Evolutionary conservation across 2,888 invertebrate genomes (phyloP).

Genomic region (Allacma fusca): DNA sequence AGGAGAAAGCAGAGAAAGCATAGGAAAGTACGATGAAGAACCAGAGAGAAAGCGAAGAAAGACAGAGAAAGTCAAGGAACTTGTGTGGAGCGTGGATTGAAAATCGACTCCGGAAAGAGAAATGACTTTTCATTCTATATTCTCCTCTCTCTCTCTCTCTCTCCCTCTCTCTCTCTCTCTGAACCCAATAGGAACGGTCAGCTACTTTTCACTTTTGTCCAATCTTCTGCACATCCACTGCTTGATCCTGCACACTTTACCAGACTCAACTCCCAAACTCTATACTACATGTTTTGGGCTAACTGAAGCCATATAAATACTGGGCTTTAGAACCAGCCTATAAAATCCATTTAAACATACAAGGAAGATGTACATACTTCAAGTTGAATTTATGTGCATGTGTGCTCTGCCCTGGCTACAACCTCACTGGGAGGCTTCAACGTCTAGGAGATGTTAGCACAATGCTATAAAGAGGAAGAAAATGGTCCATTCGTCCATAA

Average conservation of each 20-base stretch:
- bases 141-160: slow-evolving; percentile 33
- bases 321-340: too few species aligned
- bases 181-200: slow-evolving; percentile 47
- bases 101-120: slow-evolving; percentile 35
- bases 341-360: not conserved
- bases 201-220: slow-evolving; percentile 45
- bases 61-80: slow-evolving; percentile 16
- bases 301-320: too few species aligned
- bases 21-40: not conserved
- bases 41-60: slow-evolving; percentile 16
- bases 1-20: slow-evolving; percentile 7
- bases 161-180: slow-evolving; percentile 28
- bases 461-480: not conserved
- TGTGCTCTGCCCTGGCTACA: too few species aligned
- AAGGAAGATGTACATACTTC: too few species aligned
- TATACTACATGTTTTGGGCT: not conserved
- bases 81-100: slow-evolving; percentile 37
- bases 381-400: too few species aligned
- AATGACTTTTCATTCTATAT: slow-evolving; percentile 35
- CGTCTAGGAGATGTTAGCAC: not conserved
- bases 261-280: not conserved
- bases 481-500: not conserved
- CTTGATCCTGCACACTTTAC: slow-evolving; percentile 14
- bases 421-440: not conserved
- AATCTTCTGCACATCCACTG: not conserved